Evolutionary conservation across 2,113 vertebrate genomes (phyloP).

Genomic region (Cinclus mexicanus): DNA sequence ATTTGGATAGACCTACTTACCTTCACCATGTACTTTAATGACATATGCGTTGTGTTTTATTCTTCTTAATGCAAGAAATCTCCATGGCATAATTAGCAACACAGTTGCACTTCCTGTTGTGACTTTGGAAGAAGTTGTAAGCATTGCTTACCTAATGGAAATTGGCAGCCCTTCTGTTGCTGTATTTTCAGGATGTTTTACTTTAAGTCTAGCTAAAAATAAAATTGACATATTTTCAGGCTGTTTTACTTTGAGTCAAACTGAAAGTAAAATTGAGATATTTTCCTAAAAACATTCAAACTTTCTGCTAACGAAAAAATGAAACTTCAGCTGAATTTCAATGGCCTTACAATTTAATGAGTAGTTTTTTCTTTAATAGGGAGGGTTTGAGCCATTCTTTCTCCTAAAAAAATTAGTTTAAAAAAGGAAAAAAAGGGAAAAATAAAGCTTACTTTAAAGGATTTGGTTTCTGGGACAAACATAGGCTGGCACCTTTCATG

Average conservation of each 20-base stretch:
- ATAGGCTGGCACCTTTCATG: conserved; percentile 10
- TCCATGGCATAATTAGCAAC: not conserved
- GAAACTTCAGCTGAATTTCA: not conserved
- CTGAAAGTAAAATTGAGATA: not conserved
- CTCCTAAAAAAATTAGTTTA: not conserved
- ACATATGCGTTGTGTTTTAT: not conserved
- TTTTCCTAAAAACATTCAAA: not conserved
- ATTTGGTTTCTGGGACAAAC: conserved; percentile 45
- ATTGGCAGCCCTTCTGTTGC: not conserved
- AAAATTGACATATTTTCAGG: not conserved
- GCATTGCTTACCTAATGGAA: not conserved
- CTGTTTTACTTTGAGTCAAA: not conserved
- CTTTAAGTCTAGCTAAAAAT: not conserved
- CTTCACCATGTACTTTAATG: not conserved
- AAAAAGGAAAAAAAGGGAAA: not conserved
- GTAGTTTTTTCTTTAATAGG: not conserved
- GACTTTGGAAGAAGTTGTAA: not conserved
- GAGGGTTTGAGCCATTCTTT: not conserved
- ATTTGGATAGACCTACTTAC: not conserved
- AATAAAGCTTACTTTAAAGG: not conserved
- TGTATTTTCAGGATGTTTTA: not conserved
- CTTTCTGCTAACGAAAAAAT: not conserved
- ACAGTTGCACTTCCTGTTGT: not conserved
- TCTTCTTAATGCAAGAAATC: not conserved
- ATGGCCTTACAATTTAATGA: not conserved